phyloP scores from a whole-genome alignment of 1,140 invertebrate genomes.

The Sycophila sp. region DNA sequence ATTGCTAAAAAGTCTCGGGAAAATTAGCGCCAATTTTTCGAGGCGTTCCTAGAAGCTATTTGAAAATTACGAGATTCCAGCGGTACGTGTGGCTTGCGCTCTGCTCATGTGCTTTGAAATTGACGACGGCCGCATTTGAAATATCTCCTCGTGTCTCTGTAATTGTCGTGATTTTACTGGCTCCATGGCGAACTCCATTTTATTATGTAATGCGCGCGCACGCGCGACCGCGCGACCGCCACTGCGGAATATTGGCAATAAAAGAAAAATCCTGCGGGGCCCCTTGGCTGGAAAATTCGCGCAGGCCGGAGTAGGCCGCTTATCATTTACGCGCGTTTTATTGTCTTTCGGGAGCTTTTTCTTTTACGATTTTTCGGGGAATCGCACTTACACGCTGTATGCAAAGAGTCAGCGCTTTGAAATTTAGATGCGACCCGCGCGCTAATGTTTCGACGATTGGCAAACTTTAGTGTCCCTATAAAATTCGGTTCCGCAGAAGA shows the following conservation, averaged over 20 bases:
- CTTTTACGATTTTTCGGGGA: slow-evolving; percentile 37
- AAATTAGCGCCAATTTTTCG: no score
- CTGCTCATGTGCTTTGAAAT: slow-evolving; percentile 4
- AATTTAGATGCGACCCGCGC: slow-evolving; percentile 26
- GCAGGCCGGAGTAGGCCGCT: neutral
- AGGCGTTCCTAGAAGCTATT: neutral
- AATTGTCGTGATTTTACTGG: slow-evolving; percentile 5
- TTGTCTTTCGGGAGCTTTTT: slow-evolving; percentile 27
- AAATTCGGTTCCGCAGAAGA: slow-evolving; percentile 8
- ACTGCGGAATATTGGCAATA: slow-evolving; percentile 23
- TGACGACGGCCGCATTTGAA: neutral
- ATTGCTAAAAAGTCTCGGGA: no score
- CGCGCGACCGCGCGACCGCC: neutral
- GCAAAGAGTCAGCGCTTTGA: slow-evolving; percentile 25
- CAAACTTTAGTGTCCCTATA: slow-evolving; percentile 30
- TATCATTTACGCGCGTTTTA: slow-evolving; percentile 26
- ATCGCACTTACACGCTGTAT: slow-evolving; percentile 9
- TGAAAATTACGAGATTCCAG: neutral
- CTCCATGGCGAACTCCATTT: slow-evolving; percentile 12
- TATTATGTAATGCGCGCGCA: slow-evolving; percentile 15
- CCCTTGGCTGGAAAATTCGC: slow-evolving; percentile 6
- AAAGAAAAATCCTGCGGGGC: slow-evolving; percentile 17
- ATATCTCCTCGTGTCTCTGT: neutral
- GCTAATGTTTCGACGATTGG: slow-evolving; percentile 25
- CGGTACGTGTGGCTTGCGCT: no score